Conservation (phyloP, 2,888 invertebrate species). For the Crepidodera aurea region DNA sequence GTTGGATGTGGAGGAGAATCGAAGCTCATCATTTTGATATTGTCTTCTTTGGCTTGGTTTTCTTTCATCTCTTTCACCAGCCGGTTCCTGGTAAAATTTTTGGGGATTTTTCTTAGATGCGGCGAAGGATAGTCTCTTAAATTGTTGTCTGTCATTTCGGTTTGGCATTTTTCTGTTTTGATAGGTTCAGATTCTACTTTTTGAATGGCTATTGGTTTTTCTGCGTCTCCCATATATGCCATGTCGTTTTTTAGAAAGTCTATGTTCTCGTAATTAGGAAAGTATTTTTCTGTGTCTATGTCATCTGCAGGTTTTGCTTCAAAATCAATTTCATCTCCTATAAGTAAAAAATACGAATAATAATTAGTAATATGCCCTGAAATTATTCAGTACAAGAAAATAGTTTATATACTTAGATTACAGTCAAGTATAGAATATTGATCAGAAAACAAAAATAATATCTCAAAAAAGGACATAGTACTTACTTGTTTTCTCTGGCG, state of each 20-base stretch:
- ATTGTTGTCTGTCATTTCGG: slow-evolving; percentile 43
- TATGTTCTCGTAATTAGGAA: slow-evolving; percentile 57
- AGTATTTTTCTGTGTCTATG: slow-evolving; percentile 25
- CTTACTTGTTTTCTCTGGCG: slow-evolving; percentile 29
- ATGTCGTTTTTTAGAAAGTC: slow-evolving; percentile 57
- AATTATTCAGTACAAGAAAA: no score
- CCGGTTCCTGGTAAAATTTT: slow-evolving; percentile 59
- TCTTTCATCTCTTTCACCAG: slow-evolving; percentile 50
- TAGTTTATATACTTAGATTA: no score
- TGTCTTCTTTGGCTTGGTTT: slow-evolving; percentile 33
- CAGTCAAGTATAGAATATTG: no score
- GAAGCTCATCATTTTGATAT: slow-evolving; percentile 42
- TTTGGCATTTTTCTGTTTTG: slow-evolving; percentile 18
- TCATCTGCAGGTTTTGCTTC: slow-evolving; percentile 6
- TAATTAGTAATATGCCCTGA: no score
- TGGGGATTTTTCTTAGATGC: slow-evolving; percentile 56
- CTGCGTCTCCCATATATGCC: slow-evolving; percentile 46
- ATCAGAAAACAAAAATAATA: no score
- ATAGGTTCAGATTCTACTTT: slow-evolving; percentile 39
- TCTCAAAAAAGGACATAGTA: no score
- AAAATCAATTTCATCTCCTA: neutral
- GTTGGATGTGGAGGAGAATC: slow-evolving; percentile 35
- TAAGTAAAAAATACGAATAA: no score
- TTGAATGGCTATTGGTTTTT: slow-evolving; percentile 46
- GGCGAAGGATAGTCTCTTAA: slow-evolving; percentile 47